These are phyloP conservation scores for Bhutanitis thaidina DNA, from an alignment of 2,888 invertebrate genomes.

Conservation along the genomic window DNA sequence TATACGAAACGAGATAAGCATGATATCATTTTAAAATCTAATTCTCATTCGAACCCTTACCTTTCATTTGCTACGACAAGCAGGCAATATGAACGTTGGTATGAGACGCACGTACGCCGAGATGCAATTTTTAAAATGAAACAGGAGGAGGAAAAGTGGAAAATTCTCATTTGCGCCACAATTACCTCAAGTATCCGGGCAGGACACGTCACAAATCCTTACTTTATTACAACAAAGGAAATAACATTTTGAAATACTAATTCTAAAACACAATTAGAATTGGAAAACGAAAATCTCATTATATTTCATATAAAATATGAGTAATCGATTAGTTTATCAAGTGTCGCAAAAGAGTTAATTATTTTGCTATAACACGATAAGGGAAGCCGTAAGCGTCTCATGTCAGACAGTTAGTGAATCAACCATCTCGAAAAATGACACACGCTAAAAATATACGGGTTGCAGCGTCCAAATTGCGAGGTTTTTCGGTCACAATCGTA, in stretches of 20 bases:
- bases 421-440: too few relatives aligned
- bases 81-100: slow-evolving; percentile 52
- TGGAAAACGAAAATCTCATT: too few relatives aligned
- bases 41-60: slow-evolving; percentile 22
- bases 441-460: too few relatives aligned
- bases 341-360: too few relatives aligned
- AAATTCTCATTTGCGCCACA: slow-evolving; percentile 46
- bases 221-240: slow-evolving; percentile 24
- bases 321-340: too few relatives aligned
- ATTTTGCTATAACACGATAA: too few relatives aligned
- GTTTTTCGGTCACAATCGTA: too few relatives aligned
- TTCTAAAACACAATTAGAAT: background rate
- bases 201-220: slow-evolving; percentile 6
- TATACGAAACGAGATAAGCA: background rate
- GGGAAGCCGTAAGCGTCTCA: too few relatives aligned
- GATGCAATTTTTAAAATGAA: slow-evolving; percentile 51
- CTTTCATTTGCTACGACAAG: slow-evolving; percentile 26
- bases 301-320: too few relatives aligned
- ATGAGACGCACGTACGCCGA: slow-evolving; percentile 40
- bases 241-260: slow-evolving; percentile 27
- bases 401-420: too few relatives aligned
- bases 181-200: slow-evolving; percentile 27
- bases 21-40: slow-evolving; percentile 15
- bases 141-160: slow-evolving; percentile 35
- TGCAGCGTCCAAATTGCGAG: too few relatives aligned